phyloP scores from a whole-genome alignment of 2,888 invertebrate genomes.

The Aleiodes alternator region DNA sequence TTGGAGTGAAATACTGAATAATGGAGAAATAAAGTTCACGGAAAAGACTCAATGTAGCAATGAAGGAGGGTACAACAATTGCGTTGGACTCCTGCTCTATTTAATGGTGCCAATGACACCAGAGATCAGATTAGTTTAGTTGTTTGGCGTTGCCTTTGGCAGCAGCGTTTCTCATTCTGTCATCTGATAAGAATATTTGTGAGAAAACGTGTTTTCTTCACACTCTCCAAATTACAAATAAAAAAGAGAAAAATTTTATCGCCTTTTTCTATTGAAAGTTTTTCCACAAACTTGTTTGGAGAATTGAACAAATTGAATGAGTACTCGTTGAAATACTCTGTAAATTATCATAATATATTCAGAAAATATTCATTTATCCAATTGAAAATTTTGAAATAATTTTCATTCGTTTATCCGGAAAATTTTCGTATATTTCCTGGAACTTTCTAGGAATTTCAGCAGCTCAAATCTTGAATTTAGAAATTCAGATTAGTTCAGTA shows the following conservation, averaged over 20 bases:
- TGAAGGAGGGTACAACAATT: slow-evolving; percentile 1
- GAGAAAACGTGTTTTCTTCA: neutral
- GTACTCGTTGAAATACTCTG: too few species aligned
- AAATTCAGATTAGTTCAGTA: slow-evolving; percentile 25
- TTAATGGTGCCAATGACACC: slow-evolving; percentile 47
- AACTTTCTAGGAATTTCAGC: slow-evolving; percentile 1
- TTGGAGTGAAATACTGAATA: slow-evolving; percentile 20
- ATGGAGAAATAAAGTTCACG: slow-evolving; percentile 12
- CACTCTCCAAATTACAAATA: neutral
- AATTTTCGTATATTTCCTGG: neutral
- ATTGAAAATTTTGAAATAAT: too few species aligned
- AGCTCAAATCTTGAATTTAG: slow-evolving; percentile 15
- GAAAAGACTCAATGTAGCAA: neutral
- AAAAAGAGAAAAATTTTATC: too few species aligned
- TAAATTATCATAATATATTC: too few species aligned
- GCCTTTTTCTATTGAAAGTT: too few species aligned
- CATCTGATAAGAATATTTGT: slow-evolving; percentile 5
- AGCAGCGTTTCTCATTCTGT: slow-evolving; percentile 25
- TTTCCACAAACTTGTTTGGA: too few species aligned
- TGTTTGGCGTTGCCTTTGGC: slow-evolving; percentile 10
- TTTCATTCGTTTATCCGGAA: neutral
- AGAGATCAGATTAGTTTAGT: slow-evolving; percentile 12
- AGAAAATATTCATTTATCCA: too few species aligned
- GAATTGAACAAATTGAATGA: too few species aligned
- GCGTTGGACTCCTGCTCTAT: slow-evolving; percentile 33